Conservation (phyloP, 2,888 invertebrate species). For the Tetramorium bicarinatum region DNA sequence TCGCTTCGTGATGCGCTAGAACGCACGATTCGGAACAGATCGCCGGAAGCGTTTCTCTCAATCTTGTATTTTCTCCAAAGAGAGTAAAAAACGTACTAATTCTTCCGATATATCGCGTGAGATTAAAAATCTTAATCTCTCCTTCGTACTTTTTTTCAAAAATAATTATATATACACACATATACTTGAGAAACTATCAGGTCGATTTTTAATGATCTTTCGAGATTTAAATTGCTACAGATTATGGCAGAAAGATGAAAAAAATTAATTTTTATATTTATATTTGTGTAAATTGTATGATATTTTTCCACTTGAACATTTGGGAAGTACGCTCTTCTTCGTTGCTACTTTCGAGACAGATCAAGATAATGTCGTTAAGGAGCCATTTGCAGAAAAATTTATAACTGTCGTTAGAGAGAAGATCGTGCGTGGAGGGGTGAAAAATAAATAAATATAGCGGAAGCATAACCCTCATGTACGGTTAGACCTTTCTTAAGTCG, state of each 20-base stretch:
- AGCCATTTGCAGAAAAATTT: slow-evolving; percentile 79
- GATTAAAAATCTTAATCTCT: not conserved
- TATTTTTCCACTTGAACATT: not conserved
- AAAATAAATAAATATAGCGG: slow-evolving; percentile 82
- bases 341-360: slow-evolving; percentile 1
- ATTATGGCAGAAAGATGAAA: not conserved
- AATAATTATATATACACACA: not conserved
- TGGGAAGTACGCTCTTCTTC: not conserved
- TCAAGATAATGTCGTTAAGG: slow-evolving; percentile 64
- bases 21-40: slow-evolving; percentile 44
- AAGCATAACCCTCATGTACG: slow-evolving; percentile 72
- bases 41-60: slow-evolving; percentile 37
- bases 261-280: not conserved
- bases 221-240: not conserved
- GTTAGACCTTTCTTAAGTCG: slow-evolving; percentile 75
- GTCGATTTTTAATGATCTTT: not conserved
- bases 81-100: not conserved
- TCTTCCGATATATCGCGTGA: not conserved
- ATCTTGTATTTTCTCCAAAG: not conserved
- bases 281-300: not conserved
- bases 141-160: not conserved
- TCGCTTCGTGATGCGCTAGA: slow-evolving; percentile 39
- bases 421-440: slow-evolving; percentile 73
- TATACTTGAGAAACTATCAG: not conserved
- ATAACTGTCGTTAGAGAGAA: slow-evolving; percentile 78